phyloP scores from a whole-genome alignment of 1,140 invertebrate species.

The Cotesia glomerata region DNA sequence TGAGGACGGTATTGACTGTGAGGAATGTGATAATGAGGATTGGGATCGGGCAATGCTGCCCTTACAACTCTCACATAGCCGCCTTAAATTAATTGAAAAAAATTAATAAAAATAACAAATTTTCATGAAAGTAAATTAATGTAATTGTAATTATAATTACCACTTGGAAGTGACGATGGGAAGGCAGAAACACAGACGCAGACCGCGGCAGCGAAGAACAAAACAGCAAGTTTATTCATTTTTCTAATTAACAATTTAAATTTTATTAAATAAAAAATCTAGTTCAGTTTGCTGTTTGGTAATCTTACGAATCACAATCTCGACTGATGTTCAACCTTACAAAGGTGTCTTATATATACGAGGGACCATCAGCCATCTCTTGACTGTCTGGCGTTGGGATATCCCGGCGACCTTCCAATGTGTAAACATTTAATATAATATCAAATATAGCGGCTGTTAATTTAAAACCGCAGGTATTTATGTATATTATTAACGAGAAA shows the following conservation, averaged over 20 bases:
- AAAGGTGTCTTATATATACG: not conserved
- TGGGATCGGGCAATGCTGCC: conserved; percentile 22
- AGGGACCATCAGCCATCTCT: not conserved
- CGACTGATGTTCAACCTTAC: too few species aligned
- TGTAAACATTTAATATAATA: not conserved
- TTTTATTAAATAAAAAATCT: too few species aligned
- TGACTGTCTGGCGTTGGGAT: not conserved
- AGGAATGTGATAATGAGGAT: conserved; percentile 3
- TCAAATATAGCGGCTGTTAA: not conserved
- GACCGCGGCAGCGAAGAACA: too few species aligned
- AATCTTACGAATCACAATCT: too few species aligned
- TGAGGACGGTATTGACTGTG: not conserved
- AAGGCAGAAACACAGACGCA: too few species aligned
- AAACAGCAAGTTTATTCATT: too few species aligned
- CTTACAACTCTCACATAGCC: conserved; percentile 10
- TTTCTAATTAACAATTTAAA: too few species aligned
- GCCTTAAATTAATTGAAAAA: not conserved
- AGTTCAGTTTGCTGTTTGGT: too few species aligned
- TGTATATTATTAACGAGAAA: not conserved
- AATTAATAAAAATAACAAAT: not conserved
- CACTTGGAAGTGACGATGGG: too few species aligned
- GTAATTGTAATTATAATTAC: too few species aligned
- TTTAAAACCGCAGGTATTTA: not conserved
- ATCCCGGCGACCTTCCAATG: not conserved
- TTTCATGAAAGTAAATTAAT: not conserved